Conservation (phyloP, 2,888 invertebrate genomes). For the Apodemia mormo region DNA sequence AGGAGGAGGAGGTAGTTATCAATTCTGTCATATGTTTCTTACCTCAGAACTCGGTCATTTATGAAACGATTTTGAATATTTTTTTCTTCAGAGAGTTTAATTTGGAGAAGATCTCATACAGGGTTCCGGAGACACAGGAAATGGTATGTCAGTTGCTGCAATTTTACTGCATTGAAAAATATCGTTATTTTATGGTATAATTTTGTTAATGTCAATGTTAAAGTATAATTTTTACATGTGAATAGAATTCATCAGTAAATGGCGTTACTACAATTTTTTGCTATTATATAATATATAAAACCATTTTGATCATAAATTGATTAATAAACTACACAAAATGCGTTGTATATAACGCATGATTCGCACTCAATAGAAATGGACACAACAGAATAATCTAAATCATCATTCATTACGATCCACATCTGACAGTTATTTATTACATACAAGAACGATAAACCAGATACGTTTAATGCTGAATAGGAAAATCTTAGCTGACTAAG, state of each 20-base stretch:
- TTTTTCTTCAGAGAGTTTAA: too few species aligned
- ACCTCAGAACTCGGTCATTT: too few species aligned
- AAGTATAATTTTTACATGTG: not conserved
- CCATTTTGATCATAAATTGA: not conserved
- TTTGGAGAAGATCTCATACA: too few species aligned
- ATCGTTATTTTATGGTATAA: too few species aligned
- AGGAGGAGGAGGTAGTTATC: too few species aligned
- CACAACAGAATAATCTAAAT: constrained; percentile 2
- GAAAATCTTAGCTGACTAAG: not conserved
- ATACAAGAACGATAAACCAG: not conserved
- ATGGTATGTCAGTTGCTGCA: too few species aligned
- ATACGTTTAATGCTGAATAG: constrained; percentile 18
- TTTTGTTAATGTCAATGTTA: not conserved
- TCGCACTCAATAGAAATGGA: not conserved
- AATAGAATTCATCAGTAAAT: too few species aligned
- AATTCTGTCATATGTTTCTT: too few species aligned
- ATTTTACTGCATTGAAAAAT: too few species aligned
- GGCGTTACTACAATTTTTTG: too few species aligned
- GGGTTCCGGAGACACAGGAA: too few species aligned
- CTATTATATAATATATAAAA: not conserved
- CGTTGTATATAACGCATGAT: not conserved
- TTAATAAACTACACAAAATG: not conserved
- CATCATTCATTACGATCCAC: constrained; percentile 16
- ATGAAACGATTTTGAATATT: too few species aligned
- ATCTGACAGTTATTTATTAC: constrained; percentile 17